Evolutionary conservation across 1,140 invertebrate genomes (phyloP), one percentile per base, ranked within the genome.

Genomic region (Bilobella aurantiaca): DNA sequence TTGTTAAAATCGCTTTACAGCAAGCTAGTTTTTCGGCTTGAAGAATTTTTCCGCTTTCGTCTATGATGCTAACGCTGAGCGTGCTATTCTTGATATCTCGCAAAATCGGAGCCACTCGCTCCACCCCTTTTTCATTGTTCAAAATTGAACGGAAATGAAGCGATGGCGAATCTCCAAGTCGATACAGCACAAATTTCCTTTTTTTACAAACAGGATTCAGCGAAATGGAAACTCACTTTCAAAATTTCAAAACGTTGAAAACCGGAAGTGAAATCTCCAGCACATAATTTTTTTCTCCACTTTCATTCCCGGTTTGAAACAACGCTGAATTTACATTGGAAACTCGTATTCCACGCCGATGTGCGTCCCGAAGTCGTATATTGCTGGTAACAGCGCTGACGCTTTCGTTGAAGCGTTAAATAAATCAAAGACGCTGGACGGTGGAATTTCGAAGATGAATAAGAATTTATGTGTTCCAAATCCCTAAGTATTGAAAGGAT

Each of bases 111-210:
- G 25, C 49, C 5, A 53, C 49, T 16, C 25, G 49, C 21, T 53
- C 49, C 8, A 53, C 49, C 25, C 21, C 21, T 53, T 23, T 53
- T 23, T 53, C 49, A 23, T 53, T 23, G 23, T 5, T 53, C 49
- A 53, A 53, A 53, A 53, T 23, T 5, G 49, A 53, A 16, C 49
- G 49, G 25, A 53, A 53, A 53, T 53, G 49, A 23, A 53, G 49
- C 14, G 14, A 16, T 23, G 49, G 49, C 5, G 49, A 53, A 23
- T 53, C 21, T 5, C 21, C 3, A 16, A 53, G 49, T 3, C 49
- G 49, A 23, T 53, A 53, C 12, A 53, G 49, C 5, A 53, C 23
- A 23, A 53, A 53, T 14, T 23, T 53, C 49, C 49, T 53, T 18
- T 14, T 5, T 5, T 16, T 18, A 53, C 25, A 53, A 53, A 53